Conservation (phyloP, 2,888 invertebrate species). For the Ophonus ardosiacus region DNA sequence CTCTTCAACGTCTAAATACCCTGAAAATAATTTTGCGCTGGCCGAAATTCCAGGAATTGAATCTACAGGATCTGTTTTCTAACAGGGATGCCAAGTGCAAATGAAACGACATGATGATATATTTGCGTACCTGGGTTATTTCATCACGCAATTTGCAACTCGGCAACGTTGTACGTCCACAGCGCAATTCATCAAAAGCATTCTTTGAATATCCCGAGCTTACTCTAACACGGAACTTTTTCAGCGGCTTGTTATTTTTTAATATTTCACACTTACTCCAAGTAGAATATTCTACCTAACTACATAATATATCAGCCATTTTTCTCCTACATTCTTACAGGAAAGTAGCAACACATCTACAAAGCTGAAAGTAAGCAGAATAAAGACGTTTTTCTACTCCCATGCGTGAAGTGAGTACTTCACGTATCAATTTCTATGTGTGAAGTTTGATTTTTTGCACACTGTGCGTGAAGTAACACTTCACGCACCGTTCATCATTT, state of each 20-base stretch:
- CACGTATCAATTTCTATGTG: no score
- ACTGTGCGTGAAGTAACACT: no score
- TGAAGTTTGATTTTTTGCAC: no score
- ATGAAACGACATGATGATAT: constrained; percentile 22
- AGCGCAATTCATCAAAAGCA: constrained; percentile 25
- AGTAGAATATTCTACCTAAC: constrained; percentile 5
- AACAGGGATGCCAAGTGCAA: neutral
- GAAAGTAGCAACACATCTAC: neutral
- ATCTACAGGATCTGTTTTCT: neutral
- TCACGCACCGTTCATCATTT: no score
- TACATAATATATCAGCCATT: constrained; percentile 15
- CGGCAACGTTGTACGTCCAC: constrained; percentile 5
- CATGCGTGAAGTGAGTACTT: no score
- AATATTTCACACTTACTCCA: constrained; percentile 27
- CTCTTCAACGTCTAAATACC: neutral
- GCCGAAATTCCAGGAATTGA: neutral
- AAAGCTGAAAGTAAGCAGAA: neutral
- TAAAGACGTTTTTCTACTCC: neutral
- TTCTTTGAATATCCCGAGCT: constrained; percentile 20
- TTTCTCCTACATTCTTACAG: constrained; percentile 1
- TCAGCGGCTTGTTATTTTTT: constrained; percentile 24
- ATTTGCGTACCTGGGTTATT: constrained; percentile 21
- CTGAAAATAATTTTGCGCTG: neutral
- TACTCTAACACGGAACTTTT: neutral
- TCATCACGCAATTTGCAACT: constrained; percentile 23